Evolutionary conservation across 2,797 vertebrate species (phyloP).

Genomic region (Antrozous pallidus): DNA sequence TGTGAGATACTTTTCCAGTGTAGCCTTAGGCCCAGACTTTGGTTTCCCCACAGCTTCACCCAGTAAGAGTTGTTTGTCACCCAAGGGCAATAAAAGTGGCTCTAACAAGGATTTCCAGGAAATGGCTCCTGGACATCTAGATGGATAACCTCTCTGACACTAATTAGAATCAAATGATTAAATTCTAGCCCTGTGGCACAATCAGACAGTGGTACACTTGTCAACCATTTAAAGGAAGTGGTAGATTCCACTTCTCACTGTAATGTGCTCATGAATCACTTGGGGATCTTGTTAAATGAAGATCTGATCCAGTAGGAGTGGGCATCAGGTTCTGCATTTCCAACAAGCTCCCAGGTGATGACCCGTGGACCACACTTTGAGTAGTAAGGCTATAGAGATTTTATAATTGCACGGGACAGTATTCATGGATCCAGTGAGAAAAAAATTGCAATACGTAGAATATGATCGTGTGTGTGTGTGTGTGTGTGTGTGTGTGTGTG

Average conservation of each 20-base stretch:
- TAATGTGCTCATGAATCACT: neutral
- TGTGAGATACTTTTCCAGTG: constrained; percentile 59
- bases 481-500: neutral
- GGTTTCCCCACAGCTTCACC: constrained; percentile 66
- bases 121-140: neutral
- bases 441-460: neutral
- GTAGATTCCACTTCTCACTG: neutral
- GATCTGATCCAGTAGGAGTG: neutral
- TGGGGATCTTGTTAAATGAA: neutral
- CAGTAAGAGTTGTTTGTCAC: constrained; percentile 61
- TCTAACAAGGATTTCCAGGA: constrained; percentile 13
- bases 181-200: neutral
- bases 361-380: neutral
- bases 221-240: neutral
- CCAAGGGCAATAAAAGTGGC: neutral
- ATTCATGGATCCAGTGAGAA: neutral
- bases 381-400: neutral
- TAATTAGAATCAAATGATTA: neutral
- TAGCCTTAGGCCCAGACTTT: constrained; percentile 34
- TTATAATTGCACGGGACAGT: neutral
- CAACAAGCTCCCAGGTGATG: neutral
- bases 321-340: neutral
- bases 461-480: neutral
- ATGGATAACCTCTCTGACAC: constrained; percentile 14
- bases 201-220: neutral